Evolutionary conservation across 2,113 vertebrate genomes (phyloP).

Genomic region (Chlorodrepanis virens): DNA sequence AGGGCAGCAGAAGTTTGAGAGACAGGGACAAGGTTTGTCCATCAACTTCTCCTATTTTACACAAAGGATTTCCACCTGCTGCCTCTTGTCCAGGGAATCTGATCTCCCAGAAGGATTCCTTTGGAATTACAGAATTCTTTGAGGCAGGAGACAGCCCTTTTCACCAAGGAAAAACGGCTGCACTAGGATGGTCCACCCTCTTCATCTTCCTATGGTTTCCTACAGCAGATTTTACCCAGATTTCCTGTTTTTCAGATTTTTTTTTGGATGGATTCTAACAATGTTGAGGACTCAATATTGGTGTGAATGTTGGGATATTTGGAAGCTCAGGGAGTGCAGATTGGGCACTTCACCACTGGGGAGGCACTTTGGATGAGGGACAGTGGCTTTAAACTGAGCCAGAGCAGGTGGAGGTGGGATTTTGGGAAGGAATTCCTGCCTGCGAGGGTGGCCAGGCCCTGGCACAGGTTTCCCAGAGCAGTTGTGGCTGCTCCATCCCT

Average conservation of each 20-base stretch:
- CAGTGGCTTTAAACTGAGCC: rapidly evolving
- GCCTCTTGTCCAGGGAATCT: neutral
- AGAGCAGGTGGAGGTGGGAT: neutral
- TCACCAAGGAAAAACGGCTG: neutral
- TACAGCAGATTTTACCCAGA: neutral
- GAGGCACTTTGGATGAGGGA: neutral
- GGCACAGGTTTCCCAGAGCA: neutral
- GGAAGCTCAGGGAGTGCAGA: neutral
- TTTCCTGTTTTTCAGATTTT: neutral
- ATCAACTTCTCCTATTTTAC: neutral
- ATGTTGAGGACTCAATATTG: neutral
- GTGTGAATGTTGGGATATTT: neutral
- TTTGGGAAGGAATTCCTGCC: neutral
- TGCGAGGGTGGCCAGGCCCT: neutral
- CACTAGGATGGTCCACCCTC: neutral
- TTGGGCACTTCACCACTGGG: neutral
- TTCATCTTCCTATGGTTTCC: neutral
- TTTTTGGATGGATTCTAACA: neutral
- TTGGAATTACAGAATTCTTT: neutral
- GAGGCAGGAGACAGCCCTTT: neutral
- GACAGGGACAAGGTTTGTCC: neutral
- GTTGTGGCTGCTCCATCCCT: neutral
- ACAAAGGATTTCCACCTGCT: neutral
- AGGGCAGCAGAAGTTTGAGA: neutral
- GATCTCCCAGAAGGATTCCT: neutral